phyloP scores from a whole-genome alignment of 2,113 vertebrate genomes.

The Toxotes jaculatrix region DNA sequence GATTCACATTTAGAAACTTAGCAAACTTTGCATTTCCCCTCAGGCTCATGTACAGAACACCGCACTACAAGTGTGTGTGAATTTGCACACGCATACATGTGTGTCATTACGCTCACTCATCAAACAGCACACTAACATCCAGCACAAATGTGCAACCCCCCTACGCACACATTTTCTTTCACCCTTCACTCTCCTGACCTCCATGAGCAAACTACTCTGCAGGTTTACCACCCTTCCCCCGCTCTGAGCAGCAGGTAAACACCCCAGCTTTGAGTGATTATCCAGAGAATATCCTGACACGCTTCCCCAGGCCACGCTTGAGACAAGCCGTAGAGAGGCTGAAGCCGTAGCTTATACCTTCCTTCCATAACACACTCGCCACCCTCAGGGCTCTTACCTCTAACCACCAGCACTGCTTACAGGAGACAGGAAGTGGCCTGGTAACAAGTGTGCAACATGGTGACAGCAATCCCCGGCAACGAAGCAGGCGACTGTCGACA shows the following conservation, averaged over 20 bases:
- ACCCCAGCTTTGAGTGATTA: constrained; percentile 71
- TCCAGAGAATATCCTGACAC: constrained; percentile 72
- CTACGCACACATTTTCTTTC: constrained; percentile 28
- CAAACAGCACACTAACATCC: neutral
- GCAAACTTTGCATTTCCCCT: neutral
- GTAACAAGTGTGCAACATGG: constrained; percentile 53
- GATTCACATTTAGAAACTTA: neutral
- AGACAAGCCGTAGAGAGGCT: constrained; percentile 41
- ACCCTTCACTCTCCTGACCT: constrained; percentile 63
- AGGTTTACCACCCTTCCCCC: constrained; percentile 39
- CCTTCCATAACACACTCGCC: constrained; percentile 26
- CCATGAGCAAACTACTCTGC: constrained; percentile 48
- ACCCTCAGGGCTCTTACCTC: constrained; percentile 49
- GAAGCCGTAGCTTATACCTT: constrained; percentile 39
- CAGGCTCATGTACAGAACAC: neutral
- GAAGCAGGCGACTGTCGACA: constrained; percentile 26
- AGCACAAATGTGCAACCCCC: neutral
- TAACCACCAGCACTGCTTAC: constrained; percentile 54
- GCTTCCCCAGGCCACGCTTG: constrained; percentile 55
- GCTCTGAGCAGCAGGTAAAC: constrained; percentile 57
- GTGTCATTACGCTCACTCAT: neutral
- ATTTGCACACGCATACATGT: neutral
- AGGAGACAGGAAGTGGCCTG: constrained; percentile 39
- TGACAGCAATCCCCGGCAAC: constrained; percentile 23
- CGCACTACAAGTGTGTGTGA: neutral